Evolutionary conservation across 2,113 vertebrate genomes (phyloP), one percentile per base, ranked within the genome.

Genomic region (Plectropomus leopardus): DNA sequence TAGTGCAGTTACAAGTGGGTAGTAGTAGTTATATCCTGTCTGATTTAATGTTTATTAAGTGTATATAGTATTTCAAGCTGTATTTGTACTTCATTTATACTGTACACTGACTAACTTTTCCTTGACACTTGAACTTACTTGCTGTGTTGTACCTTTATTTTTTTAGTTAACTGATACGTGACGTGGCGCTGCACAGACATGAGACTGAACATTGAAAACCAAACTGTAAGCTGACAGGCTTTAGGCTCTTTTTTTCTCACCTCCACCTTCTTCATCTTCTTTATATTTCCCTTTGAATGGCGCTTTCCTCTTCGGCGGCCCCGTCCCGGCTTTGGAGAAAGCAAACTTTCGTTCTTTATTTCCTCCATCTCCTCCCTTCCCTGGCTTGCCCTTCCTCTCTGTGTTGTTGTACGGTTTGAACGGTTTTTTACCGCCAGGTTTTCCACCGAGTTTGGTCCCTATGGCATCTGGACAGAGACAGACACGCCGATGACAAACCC

Each of bases 371-470:
- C 45, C 45, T 1, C 80, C 44, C 30, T 89, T 94, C 26, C 80
- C 85, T 4, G 87, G 77, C 17, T 24, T 65, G 50, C 54, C 72
- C 40, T 83, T 90, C 45, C 42, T 90, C 44, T 92, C 89, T 14
- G 80, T 16, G 2, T 45, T 93, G 70, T 77, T 92, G 72, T 86
- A 78, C 0, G 90, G 82, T 67, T 94, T 95, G 26, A 93, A 94
- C 0, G 89, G 87, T 65, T 93, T 94, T 53, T 91, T 92, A 8
- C 54, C 7, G 0, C 71, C 81, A 1, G 85, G 84, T 57, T 86
- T 91, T 4, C 90, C 88, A 14, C 88, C 88, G 15, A 91, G 26
- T 82, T 86, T 93, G 63, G 80, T 75, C 40, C 92, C 89, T 14
- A 72, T 71, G 9, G 84, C 88, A 34, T 94, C 93, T 94, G 74